Conservation (phyloP, 2,797 vertebrate genomes). For the Anolis apletophallus region DNA sequence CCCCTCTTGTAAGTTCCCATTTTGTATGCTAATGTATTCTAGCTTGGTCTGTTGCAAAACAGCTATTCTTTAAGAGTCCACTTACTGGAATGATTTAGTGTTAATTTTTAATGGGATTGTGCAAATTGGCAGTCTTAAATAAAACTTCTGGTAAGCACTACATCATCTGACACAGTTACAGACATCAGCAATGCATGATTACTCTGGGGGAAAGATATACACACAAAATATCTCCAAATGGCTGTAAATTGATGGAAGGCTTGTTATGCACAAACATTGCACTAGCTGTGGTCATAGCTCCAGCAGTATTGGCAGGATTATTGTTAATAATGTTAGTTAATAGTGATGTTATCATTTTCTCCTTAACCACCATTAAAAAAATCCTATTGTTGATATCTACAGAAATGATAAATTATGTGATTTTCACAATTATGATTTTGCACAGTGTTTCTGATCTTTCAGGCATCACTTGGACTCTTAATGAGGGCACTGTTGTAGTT, state of each 20-base stretch:
- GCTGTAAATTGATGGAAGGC: conserved; percentile 14
- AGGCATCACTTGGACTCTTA: neutral
- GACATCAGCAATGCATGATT: conserved; percentile 57
- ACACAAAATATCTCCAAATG: conserved; percentile 10
- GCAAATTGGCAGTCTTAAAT: conserved; percentile 64
- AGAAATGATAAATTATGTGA: neutral
- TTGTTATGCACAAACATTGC: conserved; percentile 14
- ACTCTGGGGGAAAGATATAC: conserved; percentile 40
- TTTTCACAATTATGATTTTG: neutral
- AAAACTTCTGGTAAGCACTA: conserved; percentile 59
- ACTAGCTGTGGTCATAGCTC: conserved; percentile 26
- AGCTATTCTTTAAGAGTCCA: conserved; percentile 64
- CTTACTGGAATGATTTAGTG: conserved; percentile 54
- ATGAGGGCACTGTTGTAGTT: too few relatives aligned
- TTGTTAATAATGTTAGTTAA: conserved; percentile 41
- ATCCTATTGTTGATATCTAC: conserved; percentile 19
- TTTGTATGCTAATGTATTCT: conserved; percentile 69
- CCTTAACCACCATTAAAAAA: conserved; percentile 58
- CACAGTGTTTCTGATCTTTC: neutral
- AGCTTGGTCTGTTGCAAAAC: conserved; percentile 46
- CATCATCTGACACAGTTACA: conserved; percentile 49
- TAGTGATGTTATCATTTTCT: conserved; percentile 57
- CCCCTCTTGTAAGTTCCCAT: conserved; percentile 54
- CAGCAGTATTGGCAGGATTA: conserved; percentile 34
- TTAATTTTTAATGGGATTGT: conserved; percentile 68